Evolutionary conservation across 2,113 vertebrate genomes (phyloP).

Genomic region (Protobothrops flavoviridis): DNA sequence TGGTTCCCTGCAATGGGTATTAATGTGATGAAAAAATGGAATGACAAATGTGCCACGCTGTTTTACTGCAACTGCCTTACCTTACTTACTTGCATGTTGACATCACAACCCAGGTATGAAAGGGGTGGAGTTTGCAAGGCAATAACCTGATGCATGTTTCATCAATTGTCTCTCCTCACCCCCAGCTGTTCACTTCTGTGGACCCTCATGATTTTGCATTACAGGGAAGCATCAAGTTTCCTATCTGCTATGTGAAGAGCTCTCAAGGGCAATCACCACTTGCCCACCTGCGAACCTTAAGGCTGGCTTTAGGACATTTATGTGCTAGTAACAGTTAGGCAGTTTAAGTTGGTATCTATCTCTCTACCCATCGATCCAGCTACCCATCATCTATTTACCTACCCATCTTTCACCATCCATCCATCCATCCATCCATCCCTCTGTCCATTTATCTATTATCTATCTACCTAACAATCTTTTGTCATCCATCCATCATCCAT

Average conservation of each 20-base stretch:
- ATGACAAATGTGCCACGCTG: background rate
- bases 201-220: background rate
- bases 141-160: background rate
- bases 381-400: background rate
- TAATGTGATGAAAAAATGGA: background rate
- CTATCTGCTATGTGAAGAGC: background rate
- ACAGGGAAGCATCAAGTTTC: background rate
- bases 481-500: too few species aligned
- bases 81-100: background rate
- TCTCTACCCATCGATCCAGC: background rate
- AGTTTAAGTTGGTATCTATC: background rate
- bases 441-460: too few species aligned
- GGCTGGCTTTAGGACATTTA: background rate
- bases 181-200: background rate
- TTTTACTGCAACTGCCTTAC: background rate
- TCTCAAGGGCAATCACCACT: background rate
- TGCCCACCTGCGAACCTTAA: background rate
- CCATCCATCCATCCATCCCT: too few species aligned
- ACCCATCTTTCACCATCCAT: background rate
- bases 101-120: background rate
- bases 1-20: background rate
- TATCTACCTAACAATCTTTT: background rate
- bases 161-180: background rate
- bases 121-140: background rate
- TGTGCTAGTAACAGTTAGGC: background rate